phyloP scores from a whole-genome alignment of 2,113 vertebrate genomes.

The Ammospiza caudacuta region DNA sequence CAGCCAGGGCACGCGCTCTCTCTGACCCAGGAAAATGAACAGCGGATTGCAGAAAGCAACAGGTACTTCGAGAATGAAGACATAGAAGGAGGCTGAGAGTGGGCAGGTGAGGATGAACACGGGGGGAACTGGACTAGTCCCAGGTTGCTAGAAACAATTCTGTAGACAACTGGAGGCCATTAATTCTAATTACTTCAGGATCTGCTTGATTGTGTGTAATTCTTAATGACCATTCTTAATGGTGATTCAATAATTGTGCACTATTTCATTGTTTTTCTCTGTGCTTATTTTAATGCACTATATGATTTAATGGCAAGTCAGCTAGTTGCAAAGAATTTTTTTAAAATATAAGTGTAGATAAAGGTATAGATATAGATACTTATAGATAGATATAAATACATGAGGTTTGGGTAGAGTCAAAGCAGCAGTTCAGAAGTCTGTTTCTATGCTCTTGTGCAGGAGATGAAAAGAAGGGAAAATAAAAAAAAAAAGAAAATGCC shows the following conservation, averaged over 20 bases:
- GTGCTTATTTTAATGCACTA: not conserved
- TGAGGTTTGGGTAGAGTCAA: not conserved
- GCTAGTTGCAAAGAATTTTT: not conserved
- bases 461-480: not conserved
- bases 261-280: not conserved
- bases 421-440: not conserved
- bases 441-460: not conserved
- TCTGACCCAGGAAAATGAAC: not conserved
- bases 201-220: not conserved
- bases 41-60: not conserved
- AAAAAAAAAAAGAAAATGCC: not conserved
- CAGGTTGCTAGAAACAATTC: not conserved
- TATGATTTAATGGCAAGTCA: not conserved
- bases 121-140: not conserved
- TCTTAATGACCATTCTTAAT: not conserved
- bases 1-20: not conserved
- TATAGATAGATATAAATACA: not conserved
- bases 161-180: not conserved
- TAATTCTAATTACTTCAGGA: not conserved
- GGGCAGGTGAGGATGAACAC: rapidly evolving
- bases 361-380: not conserved
- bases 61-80: not conserved
- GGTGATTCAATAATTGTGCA: not conserved
- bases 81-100: not conserved
- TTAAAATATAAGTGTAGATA: not conserved